Base-by-base conservation (phyloP, 2,888 invertebrate genomes). In the Uropetala carovei region DNA sequence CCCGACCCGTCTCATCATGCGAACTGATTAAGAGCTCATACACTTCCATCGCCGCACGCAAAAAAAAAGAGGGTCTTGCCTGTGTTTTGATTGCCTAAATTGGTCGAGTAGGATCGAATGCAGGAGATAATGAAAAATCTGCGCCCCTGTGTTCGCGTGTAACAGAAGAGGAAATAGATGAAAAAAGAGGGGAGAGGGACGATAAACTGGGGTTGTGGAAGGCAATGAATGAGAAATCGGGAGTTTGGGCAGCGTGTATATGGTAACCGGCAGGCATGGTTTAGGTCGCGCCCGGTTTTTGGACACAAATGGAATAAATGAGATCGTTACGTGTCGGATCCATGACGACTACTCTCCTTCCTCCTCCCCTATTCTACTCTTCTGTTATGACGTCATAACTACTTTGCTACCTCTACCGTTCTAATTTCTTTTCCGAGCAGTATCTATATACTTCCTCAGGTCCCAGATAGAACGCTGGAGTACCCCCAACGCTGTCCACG, bases 71-170 rank as follows among this genome's bases (percentile, higher is more conserved):
- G 68, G 68, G 75, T 75, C 75, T 75, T 75, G 22, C 10, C 68
- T 5, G n/a, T 27, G 22, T 75, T 75, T 75, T 75, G 75, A 75
- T 75, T 75, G 75, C 11, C 75, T 75, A 27, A 75, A 75, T 75
- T 75, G 75, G 75, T 75, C 27, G 75, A 27, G 75, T 43, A 68
- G 68, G 68, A 68, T 68, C 68, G 68, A 68, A 75, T 75, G 75
- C 75, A 27, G 13, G 9, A 11, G 75, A 27, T 75, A 75, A 75
- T 75, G 75, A 75, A 75, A 75, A 75, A 75, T 75, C 75, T 27
- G 75, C 75, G 27, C 75, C 75, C 75, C 75, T 22, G 68, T 43
- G 43, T 43, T 43, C 68, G 68, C 68, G n/a, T n/a, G 68, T 68
- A 68, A 10, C 68, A 68, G 68, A 22, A 68, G 68, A 68, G 68